Evolutionary conservation across 2,888 invertebrate genomes (phyloP).

Genomic region (Seira musarum): DNA sequence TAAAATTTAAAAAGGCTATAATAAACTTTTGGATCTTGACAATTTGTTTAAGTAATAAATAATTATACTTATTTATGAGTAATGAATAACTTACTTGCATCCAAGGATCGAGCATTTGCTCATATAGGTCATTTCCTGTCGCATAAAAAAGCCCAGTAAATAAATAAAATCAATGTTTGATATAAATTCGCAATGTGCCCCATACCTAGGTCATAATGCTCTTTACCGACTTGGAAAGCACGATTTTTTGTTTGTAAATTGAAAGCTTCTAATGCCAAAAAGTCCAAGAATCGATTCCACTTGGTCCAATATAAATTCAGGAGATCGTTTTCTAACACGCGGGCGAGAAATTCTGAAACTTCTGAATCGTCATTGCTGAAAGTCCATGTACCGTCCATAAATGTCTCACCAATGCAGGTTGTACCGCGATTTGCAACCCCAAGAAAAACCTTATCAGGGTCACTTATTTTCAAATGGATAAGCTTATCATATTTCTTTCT

Average conservation of each 20-base stretch:
- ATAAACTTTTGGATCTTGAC: no score
- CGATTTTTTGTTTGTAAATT: conserved; percentile 20
- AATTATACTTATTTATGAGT: no score
- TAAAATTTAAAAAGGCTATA: no score
- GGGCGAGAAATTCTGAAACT: neutral
- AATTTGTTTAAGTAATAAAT: no score
- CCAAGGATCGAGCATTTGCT: no score
- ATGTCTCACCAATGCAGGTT: conserved; percentile 23
- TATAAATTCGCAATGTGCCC: no score
- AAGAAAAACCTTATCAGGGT: conserved; percentile 17
- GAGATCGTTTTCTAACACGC: neutral
- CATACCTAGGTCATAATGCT: conserved; percentile 15
- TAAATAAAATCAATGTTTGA: no score
- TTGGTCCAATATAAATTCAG: conserved; percentile 22
- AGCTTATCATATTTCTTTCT: conserved; percentile 6
- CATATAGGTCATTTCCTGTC: no score
- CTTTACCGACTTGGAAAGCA: neutral
- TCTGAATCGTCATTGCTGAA: conserved; percentile 9
- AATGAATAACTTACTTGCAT: no score
- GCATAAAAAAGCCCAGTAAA: no score
- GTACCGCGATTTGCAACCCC: neutral
- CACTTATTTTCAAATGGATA: neutral
- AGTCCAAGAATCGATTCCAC: conserved; percentile 36
- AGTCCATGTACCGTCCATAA: conserved; percentile 29
- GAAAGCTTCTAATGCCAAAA: conserved; percentile 20